Conservation (phyloP, 2,888 invertebrate genomes). For the Platycnemis pennipes region DNA sequence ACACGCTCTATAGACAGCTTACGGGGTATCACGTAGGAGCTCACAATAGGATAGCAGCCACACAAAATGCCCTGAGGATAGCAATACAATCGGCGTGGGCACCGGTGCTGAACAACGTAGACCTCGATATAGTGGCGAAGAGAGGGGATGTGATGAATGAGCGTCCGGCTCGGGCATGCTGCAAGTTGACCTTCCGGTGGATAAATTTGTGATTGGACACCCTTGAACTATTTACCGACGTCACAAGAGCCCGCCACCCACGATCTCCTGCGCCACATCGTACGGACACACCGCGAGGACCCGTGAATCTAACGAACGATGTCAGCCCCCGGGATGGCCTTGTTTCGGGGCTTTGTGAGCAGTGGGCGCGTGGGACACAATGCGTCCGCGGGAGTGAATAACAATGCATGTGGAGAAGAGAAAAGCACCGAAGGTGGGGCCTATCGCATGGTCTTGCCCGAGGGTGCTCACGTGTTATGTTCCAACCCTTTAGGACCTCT, state of each 20-base stretch:
- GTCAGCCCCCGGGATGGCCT: background rate
- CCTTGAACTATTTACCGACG: background rate
- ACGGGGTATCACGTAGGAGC: too few relatives aligned
- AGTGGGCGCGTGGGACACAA: background rate
- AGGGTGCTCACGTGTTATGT: too few relatives aligned
- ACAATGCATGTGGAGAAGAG: background rate
- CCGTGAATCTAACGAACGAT: background rate
- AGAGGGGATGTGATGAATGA: background rate
- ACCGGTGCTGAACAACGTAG: too few relatives aligned
- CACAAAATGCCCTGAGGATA: too few relatives aligned
- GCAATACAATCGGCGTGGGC: too few relatives aligned
- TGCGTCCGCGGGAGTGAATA: background rate
- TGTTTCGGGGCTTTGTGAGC: background rate
- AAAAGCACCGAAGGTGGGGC: background rate
- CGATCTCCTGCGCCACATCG: background rate
- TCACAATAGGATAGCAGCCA: too few relatives aligned
- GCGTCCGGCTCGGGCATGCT: background rate
- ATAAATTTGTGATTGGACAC: background rate
- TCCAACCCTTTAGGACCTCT: too few relatives aligned
- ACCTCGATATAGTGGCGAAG: background rate
- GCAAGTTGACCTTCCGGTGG: background rate
- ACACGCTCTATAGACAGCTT: too few relatives aligned
- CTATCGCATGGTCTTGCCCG: too few relatives aligned
- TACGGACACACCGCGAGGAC: background rate
- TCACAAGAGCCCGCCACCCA: background rate